Conservation (phyloP, 2,888 invertebrate genomes). For the Pardosa pseudoannulata region DNA sequence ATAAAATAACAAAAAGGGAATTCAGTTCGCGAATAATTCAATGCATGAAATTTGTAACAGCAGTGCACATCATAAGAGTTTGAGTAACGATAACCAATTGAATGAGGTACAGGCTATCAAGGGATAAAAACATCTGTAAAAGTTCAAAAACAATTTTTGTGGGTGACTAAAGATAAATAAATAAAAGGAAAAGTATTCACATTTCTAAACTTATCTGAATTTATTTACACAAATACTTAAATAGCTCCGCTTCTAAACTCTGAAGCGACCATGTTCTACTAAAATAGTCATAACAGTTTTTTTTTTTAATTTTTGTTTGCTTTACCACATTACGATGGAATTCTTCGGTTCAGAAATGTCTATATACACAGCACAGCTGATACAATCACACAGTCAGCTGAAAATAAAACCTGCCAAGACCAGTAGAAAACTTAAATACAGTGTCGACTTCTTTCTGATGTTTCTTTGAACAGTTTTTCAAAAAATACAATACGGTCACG, state of each 20-base stretch:
- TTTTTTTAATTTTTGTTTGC: too few relatives aligned
- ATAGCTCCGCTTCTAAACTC: not conserved
- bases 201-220: constrained; percentile 2
- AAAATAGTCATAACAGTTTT: constrained; percentile 4
- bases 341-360: constrained; percentile 11
- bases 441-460: not conserved
- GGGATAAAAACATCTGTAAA: not conserved
- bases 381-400: not conserved
- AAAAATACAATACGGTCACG: constrained; percentile 22
- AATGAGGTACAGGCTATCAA: constrained; percentile 10
- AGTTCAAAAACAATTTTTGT: not conserved
- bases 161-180: not conserved
- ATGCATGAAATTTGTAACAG: not conserved
- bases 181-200: not conserved
- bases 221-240: constrained; percentile 5
- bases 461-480: not conserved
- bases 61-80: not conserved
- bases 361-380: constrained; percentile 9
- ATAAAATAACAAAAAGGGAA: too few relatives aligned
- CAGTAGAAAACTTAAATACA: not conserved
- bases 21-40: too few relatives aligned
- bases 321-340: not conserved
- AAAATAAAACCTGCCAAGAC: not conserved
- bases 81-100: not conserved
- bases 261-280: not conserved